Evolutionary conservation across 2,797 vertebrate species (phyloP).

Genomic region (Mus caroli): DNA sequence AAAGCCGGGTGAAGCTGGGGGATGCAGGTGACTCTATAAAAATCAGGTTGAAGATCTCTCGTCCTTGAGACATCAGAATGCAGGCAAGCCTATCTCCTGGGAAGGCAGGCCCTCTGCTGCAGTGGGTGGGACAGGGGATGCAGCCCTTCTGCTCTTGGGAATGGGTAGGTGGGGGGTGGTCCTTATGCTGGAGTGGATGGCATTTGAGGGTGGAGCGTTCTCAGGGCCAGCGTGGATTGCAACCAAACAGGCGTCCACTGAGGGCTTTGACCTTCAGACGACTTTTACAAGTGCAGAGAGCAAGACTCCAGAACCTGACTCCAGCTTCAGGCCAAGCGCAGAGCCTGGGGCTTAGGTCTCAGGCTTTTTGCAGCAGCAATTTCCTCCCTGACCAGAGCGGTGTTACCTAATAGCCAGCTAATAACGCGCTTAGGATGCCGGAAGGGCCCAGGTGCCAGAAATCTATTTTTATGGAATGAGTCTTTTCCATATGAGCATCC

Average conservation of each 20-base stretch:
- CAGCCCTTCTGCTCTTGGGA: not conserved
- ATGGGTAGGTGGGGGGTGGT: not conserved
- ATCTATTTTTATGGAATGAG: not conserved
- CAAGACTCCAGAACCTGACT: not conserved
- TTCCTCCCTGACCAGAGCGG: not conserved
- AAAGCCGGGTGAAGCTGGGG: not conserved
- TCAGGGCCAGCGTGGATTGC: not conserved
- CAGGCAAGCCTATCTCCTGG: not conserved
- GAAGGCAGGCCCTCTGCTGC: not conserved
- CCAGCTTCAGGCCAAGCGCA: accelerated
- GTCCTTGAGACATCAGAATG: accelerated
- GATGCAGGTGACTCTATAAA: not conserved
- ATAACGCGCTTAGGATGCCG: not conserved
- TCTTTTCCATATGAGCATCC: not conserved
- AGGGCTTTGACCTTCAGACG: constrained; percentile 21
- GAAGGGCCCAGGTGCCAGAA: not conserved
- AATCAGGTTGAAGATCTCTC: not conserved
- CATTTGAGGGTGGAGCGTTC: not conserved
- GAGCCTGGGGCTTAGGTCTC: not conserved
- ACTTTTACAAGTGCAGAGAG: not conserved
- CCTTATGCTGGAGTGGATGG: too few species aligned
- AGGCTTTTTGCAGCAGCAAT: not conserved
- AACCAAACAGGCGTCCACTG: not conserved
- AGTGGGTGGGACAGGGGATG: not conserved
- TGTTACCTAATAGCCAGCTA: not conserved